Evolutionary conservation across 53 echinoderm and acorn worm species (phyloP), one percentile per base, ranked within the genome.

Genomic region (Apostichopus leukothele): DNA sequence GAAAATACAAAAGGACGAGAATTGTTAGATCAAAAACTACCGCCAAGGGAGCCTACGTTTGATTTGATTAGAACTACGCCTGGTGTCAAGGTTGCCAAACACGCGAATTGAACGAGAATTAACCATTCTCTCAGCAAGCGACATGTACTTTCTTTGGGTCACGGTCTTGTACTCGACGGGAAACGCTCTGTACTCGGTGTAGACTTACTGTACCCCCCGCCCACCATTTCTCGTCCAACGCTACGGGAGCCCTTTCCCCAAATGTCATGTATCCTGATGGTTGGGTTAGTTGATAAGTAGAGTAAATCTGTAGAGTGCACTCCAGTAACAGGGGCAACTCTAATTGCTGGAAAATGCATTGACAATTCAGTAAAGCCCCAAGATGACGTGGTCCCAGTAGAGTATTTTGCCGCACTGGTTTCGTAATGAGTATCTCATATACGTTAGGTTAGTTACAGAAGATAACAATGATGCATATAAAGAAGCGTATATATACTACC

Each of bases 191-290:
- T 85, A 67, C 85, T 85, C 23, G 85, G 85, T 85, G 85, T 85
- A 85, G 85, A 50, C 26, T 85, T 85, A 85, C 85, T 59, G 13
- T 67, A 85, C 85, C 85, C 85, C 85, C 85, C 67, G 85, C 85
- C 85, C 85, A 60, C 51, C 68, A 85, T 85, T 85, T 67, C 85
- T 85, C 85, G 85, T 85, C 85, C 85, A 67, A 85, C 85, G 61
- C 85, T n/a, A 85, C 85, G 85, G 85, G 85, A 85, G 66, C 85
- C 85, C 85, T 85, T 85, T 85, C 85, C 85, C 85, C 26, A 85
- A 85, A 85, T 85, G 85, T 85, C 85, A 85, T 85, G 85, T 60
- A 85, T 85, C 67, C 85, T 63, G 85, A 85, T 85, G 61, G 60
- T 26, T 50, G 39, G 50, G 11, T n/a, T 16, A 6, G 71, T 13